Base-by-base conservation (phyloP, 2,888 invertebrate species). In the Scotopteryx bipunctaria region DNA sequence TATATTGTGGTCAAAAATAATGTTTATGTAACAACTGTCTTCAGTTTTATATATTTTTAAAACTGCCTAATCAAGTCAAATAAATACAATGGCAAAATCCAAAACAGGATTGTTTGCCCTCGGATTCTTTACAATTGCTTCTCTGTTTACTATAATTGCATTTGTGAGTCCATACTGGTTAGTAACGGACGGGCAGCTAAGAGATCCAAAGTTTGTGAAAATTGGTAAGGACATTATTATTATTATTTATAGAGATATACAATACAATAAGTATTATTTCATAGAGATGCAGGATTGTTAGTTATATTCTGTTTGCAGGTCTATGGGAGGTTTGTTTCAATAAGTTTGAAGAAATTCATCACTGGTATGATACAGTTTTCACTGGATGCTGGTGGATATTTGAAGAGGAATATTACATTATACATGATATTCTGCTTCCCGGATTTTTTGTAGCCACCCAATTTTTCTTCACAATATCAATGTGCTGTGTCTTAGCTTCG, bases 301-400 rank as follows among this genome's bases (percentile, higher is more conserved):
- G 3, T 5, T 13, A 0, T 35, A 5, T 40, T 27, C 5, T 46
- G 13, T 17, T 74, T 92, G 11, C 80, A 94, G 99, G 99, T 19
- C 90, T 99, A 23, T 99, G 99, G 99, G 95, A 97, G 82, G 97
- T 97, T 2, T 99, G 99, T 78, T 97, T 99, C 69, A 92, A 94
- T 67, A 92, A 95, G 33, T 98, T 97, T 76, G 94, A 95, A 82
- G 98, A 98, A 77, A 93, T 95, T 2, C 94, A 95, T 64, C 94
- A 95, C 61, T 93, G 94, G 80, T 98, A 98, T 83, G 97, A 98
- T 71, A 94, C 93, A 3, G 91, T 91, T 43, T 97, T 97, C 69
- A 92, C 91, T 9, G 97, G 97, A 0, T 99, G 99, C 75, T 97
- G 97, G 96, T 99, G 98, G 98, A 96, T 99, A 54, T 98, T 98